Evolutionary conservation across 2,797 vertebrate genomes (phyloP).

Genomic region (Falco naumanni): DNA sequence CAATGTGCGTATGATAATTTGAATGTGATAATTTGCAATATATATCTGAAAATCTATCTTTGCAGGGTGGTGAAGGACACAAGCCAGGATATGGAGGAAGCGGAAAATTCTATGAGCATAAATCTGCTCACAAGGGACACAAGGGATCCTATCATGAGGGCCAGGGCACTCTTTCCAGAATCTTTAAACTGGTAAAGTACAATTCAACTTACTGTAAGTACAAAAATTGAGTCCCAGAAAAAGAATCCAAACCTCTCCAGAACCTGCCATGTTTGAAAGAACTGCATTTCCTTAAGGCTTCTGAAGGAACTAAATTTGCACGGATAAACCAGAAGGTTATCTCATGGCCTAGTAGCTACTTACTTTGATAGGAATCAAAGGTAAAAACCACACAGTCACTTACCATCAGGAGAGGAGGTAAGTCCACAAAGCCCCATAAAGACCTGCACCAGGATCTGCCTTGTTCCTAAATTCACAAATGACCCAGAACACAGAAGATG

Average conservation of each 20-base stretch:
- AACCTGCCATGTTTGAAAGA: neutral
- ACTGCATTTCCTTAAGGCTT: neutral
- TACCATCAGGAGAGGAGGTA: neutral
- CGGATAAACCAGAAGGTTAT: neutral
- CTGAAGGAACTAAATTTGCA: neutral
- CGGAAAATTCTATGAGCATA: slow-evolving; percentile 80
- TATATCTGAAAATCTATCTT: slow-evolving; percentile 54
- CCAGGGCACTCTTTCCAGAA: slow-evolving; percentile 93
- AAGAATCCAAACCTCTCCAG: neutral
- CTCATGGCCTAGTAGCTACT: neutral
- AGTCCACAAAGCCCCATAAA: neutral
- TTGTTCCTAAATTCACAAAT: neutral
- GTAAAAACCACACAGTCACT: neutral
- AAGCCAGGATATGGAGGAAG: slow-evolving; percentile 85
- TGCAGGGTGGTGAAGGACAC: slow-evolving; percentile 89
- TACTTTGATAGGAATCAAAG: neutral
- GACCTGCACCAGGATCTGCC: neutral
- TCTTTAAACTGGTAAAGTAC: slow-evolving; percentile 96
- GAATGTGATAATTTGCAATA: neutral
- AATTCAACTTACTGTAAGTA: neutral
- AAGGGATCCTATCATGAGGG: slow-evolving; percentile 89
- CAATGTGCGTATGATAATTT: neutral
- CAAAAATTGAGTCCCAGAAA: neutral
- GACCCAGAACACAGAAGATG: neutral
- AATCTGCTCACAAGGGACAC: slow-evolving; percentile 86